Evolutionary conservation across 2,797 vertebrate species (phyloP), one percentile per base, ranked within the genome.

Genomic region (Rhinichthys osculus): DNA sequence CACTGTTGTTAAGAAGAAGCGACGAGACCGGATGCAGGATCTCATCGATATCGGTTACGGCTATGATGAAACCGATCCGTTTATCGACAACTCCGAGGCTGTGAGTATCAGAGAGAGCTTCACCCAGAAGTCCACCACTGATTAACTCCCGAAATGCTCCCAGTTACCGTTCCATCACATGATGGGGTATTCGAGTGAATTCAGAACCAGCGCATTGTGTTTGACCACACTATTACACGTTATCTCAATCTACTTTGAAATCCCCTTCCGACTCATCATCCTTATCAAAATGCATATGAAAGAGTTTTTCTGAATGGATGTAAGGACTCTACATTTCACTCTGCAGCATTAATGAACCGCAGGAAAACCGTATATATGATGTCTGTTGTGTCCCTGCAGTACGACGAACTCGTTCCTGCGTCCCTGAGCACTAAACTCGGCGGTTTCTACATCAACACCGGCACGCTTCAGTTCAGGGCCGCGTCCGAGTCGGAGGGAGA

Each of bases 401-500:
- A 99, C 66, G 98, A 99, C 71, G 98, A 99, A 94, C 96, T 99
- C 91, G 98, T 99, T 50, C 98, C 98, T 30, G 98, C 98, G 52
- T 99, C 98, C 44, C 94, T 99, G 89, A 99, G 96, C 92, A 99
- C 98, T 47, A 99, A 99, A 92, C 97, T 98, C 0, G 98, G 98
- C 90, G 98, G 98, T 27, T 99, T 99, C 94, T 99, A 99, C 91
- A 98, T 99, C 93, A 99, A 99, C 93, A 98, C 97, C 2, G 98
- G 98, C 50, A 99, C 98, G 0, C 93, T 99, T 90, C 98, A 99
- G 93, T 99, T 99, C 94, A 96, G 98, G 81, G 93, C 97, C 6
- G 96, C 98, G 2, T 99, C 98, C 0, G 98, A 99, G 85, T 97
- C 98, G 0, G 98, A 99, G 92, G 97, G 96, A 85, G 98, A 99